Conservation (phyloP, 2,888 invertebrate genomes). For the Copidosoma aretas region DNA sequence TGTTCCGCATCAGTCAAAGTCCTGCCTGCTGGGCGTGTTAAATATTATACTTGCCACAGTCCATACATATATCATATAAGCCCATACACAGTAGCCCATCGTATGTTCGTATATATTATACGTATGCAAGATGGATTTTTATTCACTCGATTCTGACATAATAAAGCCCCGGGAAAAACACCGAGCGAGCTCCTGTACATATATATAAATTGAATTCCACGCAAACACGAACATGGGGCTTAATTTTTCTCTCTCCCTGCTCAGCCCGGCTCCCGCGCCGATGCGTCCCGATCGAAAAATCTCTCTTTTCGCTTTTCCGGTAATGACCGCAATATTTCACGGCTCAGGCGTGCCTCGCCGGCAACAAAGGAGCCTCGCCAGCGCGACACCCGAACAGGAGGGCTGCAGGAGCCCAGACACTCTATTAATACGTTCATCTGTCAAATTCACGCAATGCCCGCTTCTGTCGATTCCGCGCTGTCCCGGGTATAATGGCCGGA, state of each 20-base stretch:
- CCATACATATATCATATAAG: no score
- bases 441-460: slow-evolving; percentile 31
- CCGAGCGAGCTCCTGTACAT: not conserved
- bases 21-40: not conserved
- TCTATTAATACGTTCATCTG: slow-evolving; percentile 36
- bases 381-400: not conserved
- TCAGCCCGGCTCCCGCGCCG: no score
- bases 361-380: slow-evolving; percentile 7
- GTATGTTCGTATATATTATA: not conserved
- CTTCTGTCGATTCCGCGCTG: slow-evolving; percentile 6
- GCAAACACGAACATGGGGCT: slow-evolving; percentile 2
- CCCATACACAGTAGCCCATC: not conserved
- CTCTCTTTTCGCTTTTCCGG: slow-evolving; percentile 10
- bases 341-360: not conserved
- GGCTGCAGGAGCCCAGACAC: not conserved
- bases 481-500: slow-evolving; percentile 16
- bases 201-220: slow-evolving; percentile 22
- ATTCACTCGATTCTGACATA: slow-evolving; percentile 11
- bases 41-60: not conserved
- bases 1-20: not conserved
- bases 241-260: slow-evolving; percentile 15
- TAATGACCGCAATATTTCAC: slow-evolving; percentile 30
- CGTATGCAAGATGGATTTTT: slow-evolving; percentile 3
- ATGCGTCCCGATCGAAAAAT: slow-evolving; percentile 11
- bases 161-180: not conserved